Evolutionary conservation across 2,113 vertebrate genomes (phyloP), one percentile per base, ranked within the genome.

Genomic region (Hypocryptadius cinnamomeus): DNA sequence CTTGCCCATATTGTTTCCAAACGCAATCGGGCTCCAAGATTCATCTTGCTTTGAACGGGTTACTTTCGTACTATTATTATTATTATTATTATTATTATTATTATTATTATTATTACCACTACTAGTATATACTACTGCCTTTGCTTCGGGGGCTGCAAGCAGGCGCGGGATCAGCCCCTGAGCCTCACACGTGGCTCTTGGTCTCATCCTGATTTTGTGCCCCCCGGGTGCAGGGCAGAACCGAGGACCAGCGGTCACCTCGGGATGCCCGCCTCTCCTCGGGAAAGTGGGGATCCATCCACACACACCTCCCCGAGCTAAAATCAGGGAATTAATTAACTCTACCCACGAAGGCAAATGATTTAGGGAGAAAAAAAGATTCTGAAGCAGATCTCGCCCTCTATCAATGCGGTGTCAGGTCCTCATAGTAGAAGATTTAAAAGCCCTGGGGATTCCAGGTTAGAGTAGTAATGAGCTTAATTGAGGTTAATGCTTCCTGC

Each of bases 401-500:
- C 96, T 95, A 93, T 96, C 96, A 96, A 78, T 77, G 96, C 94
- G 50, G 93, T 95, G 97, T 97, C 97, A 96, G 96, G 95, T 96
- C 92, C 95, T 97, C 97, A 94, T 94, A 85, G 93, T 23, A 87
- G 95, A 97, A 97, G 96, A 97, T 97, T 97, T 97, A 97, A 97
- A 97, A 95, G 80, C 90, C 89, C 84, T 79, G 85, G 95, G 95
- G 96, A 88, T 93, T 90, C 95, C 96, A 96, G 97, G 97, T 96
- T 97, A 96, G 96, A 95, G 97, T 91, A 96, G 69, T 98, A 98
- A 98, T 98, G 98, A 98, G 98, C 98, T 98, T 98, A 99, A 99
- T 98, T 98, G 98, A 98, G 98, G 99, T 98, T 98, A 99, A 98
- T 98, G 98, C 98, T 98, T 98, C 98, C 96, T 95, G 97, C 97